Evolutionary conservation across 2,888 invertebrate genomes (phyloP).

Genomic region (Agrilus biguttatus): DNA sequence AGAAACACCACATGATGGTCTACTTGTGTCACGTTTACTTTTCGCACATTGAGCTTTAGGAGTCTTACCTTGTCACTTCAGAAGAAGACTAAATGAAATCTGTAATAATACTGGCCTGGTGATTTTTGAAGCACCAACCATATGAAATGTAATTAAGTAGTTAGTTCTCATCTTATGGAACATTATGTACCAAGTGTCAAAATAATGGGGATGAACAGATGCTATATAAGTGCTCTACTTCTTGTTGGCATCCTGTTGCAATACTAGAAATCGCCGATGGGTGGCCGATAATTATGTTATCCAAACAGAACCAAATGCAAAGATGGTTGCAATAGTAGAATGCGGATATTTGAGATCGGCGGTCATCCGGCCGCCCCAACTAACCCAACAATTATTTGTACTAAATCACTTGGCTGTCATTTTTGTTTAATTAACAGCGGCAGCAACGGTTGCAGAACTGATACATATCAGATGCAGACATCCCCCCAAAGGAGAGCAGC

Average conservation of each 20-base stretch:
- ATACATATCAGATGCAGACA: constrained; percentile 25
- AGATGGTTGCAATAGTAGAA: background rate
- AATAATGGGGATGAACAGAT: too few relatives aligned
- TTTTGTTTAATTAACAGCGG: constrained; percentile 28
- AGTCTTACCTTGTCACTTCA: too few relatives aligned
- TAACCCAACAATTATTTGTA: constrained; percentile 26
- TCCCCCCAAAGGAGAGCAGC: constrained; percentile 19
- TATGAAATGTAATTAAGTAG: too few relatives aligned
- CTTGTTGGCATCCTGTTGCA: background rate
- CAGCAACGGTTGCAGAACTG: constrained; percentile 1
- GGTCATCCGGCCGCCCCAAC: constrained; percentile 10
- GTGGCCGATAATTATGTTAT: background rate
- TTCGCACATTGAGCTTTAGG: too few relatives aligned
- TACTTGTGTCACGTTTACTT: too few relatives aligned
- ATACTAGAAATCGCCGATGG: background rate
- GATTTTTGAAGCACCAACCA: too few relatives aligned
- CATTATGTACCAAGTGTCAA: too few relatives aligned
- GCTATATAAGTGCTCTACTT: background rate
- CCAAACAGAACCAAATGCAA: too few relatives aligned
- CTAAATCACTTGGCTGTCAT: constrained; percentile 27
- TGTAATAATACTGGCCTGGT: too few relatives aligned
- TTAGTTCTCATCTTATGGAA: too few relatives aligned
- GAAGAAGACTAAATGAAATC: too few relatives aligned
- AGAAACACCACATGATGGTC: too few relatives aligned
- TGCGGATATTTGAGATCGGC: constrained; percentile 10